Percentiles rank a stretch among this genome's conserved stretches.
Evolutionary conservation across 2,113 vertebrate genomes (phyloP).

Genomic region (Lasiurus cinereus): DNA sequence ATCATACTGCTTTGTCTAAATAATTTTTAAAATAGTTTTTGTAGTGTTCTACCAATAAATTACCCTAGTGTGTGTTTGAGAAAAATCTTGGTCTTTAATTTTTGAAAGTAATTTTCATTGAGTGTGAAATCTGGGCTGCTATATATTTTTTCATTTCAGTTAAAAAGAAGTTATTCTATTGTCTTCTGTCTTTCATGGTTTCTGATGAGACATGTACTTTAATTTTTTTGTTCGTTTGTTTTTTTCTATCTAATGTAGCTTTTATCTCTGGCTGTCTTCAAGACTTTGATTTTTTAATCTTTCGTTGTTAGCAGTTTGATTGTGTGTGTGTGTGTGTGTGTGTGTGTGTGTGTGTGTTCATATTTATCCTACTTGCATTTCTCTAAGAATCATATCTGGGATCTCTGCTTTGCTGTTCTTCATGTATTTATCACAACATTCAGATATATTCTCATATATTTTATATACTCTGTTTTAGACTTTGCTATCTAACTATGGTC

Average conservation of each 20-base stretch:
- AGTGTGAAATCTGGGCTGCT: not conserved
- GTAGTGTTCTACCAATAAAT: not conserved
- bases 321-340: not conserved
- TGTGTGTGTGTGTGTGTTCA: not conserved
- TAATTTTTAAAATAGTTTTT: not conserved
- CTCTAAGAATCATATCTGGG: not conserved
- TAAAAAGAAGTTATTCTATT: not conserved
- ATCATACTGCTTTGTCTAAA: not conserved
- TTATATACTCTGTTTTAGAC: not conserved
- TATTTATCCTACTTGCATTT: not conserved
- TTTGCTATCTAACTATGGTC: not conserved
- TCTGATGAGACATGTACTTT: not conserved
- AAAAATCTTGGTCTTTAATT: not conserved
- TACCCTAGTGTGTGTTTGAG: not conserved
- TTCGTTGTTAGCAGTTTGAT: not conserved
- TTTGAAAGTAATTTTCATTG: not conserved
- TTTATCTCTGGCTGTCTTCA: not conserved
- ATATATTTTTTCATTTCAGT: not conserved
- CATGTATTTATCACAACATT: not conserved
- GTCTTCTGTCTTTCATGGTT: not conserved
- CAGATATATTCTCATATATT: not conserved
- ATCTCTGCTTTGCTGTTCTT: not conserved
- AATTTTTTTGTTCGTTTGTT: not conserved
- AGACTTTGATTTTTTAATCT: not conserved
- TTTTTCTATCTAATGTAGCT: not conserved